Conservation (phyloP, 2,888 invertebrate genomes). For the Agrilus mali region DNA sequence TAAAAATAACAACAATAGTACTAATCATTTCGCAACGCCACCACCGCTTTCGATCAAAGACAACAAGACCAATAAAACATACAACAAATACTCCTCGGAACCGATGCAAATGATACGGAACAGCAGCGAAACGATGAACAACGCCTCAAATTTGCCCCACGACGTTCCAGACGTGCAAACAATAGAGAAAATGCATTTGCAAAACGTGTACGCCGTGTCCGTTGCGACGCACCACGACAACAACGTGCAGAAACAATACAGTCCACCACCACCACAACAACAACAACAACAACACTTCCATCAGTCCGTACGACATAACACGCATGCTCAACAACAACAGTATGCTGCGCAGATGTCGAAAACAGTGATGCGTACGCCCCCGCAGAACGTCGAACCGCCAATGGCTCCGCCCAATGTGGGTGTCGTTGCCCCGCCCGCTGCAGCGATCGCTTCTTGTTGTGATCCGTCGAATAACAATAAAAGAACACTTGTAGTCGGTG, state of each 20-base stretch:
- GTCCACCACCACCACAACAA: no score
- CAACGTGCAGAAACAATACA: neutral
- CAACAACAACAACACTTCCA: no score
- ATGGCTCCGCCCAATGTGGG: neutral
- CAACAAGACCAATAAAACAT: conserved; percentile 2
- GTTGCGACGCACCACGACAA: conserved; percentile 15
- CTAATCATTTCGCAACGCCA: neutral
- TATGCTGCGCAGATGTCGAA: conserved; percentile 1
- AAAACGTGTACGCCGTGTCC: conserved; percentile 18
- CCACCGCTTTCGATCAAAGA: neutral
- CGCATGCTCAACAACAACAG: neutral
- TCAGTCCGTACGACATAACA: neutral
- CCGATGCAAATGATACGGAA: conserved; percentile 1
- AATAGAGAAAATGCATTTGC: conserved; percentile 38
- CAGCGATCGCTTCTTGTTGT: conserved; percentile 10
- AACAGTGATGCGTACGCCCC: neutral
- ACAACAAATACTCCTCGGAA: neutral
- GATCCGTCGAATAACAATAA: conserved; percentile 5
- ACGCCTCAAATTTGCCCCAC: conserved; percentile 24
- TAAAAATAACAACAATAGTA: neutral
- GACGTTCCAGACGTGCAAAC: conserved; percentile 37
- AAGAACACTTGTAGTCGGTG: neutral
- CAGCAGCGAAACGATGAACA: conserved; percentile 3
- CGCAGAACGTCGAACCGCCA: neutral
- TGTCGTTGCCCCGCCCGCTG: conserved; percentile 2